Evolutionary conservation across 2,113 vertebrate species (phyloP).

Genomic region (Muscicapa adusta): DNA sequence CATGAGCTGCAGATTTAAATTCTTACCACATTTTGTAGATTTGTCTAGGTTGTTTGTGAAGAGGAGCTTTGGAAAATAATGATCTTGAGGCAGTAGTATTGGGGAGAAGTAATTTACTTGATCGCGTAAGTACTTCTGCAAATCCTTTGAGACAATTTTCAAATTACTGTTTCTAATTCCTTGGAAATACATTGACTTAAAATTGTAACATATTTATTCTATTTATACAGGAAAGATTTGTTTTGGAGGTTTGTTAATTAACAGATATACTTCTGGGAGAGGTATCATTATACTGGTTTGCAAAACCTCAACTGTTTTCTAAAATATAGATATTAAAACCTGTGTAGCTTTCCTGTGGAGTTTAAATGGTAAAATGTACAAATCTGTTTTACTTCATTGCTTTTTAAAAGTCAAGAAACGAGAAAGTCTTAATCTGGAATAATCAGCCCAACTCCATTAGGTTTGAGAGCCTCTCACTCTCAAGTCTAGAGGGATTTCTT

Average conservation of each 20-base stretch:
- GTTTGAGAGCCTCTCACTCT: not conserved
- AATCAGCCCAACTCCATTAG: not conserved
- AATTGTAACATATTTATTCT: not conserved
- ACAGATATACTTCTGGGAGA: not conserved
- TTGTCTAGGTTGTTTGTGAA: not conserved
- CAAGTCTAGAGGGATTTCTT: not conserved
- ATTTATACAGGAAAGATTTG: not conserved
- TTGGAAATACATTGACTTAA: not conserved
- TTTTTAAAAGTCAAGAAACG: not conserved
- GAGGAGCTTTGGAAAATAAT: not conserved
- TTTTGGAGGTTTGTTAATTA: not conserved
- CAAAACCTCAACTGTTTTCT: not conserved
- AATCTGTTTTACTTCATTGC: not conserved
- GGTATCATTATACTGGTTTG: not conserved
- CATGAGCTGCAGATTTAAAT: not conserved
- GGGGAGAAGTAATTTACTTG: not conserved
- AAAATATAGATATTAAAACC: not conserved
- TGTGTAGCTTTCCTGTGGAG: not conserved
- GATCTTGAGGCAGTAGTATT: not conserved
- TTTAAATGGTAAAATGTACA: not conserved
- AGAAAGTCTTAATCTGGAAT: not conserved
- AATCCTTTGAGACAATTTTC: not conserved
- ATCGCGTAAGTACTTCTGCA: not conserved
- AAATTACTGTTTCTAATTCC: slow-evolving; percentile 6
- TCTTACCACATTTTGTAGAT: not conserved